Conservation (phyloP, 2,888 invertebrate species). For the Orthosia gothica region DNA sequence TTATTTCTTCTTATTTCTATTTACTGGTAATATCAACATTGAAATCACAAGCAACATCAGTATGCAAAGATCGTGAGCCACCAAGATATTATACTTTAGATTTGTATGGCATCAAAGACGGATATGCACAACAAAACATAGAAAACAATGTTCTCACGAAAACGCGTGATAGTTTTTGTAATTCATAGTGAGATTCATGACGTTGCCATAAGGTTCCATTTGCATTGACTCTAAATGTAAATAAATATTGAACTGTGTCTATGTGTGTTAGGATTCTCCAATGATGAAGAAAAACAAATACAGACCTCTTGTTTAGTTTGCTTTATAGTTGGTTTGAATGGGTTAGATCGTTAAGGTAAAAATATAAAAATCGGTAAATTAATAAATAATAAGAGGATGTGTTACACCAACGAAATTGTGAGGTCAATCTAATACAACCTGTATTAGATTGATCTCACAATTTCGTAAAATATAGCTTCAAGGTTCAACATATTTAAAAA, state of each 20-base stretch:
- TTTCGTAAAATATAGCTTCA: too few relatives aligned
- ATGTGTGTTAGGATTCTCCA: neutral
- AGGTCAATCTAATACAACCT: too few relatives aligned
- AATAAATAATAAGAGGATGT: neutral
- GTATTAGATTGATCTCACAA: too few relatives aligned
- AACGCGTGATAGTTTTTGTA: neutral
- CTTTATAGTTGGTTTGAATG: neutral
- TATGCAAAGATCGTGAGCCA: neutral
- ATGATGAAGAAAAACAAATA: slow-evolving; percentile 16
- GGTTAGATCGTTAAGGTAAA: slow-evolving; percentile 4
- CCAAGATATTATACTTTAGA: neutral
- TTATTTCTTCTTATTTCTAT: too few relatives aligned
- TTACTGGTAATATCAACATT: too few relatives aligned
- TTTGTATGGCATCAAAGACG: slow-evolving; percentile 1
- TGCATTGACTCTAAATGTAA: neutral
- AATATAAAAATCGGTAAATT: neutral
- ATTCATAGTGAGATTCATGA: neutral
- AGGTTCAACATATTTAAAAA: too few relatives aligned
- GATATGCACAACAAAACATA: neutral
- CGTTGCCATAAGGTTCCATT: neutral
- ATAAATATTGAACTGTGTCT: neutral
- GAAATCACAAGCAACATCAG: neutral
- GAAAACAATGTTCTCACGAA: slow-evolving; percentile 1
- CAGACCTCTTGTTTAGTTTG: neutral
- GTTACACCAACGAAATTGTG: too few relatives aligned